A percentile compares a stretch with the other conserved stretches of the same genome.
These are phyloP conservation scores for Hemicordylus capensis DNA, from an alignment of 2,113 vertebrate species.

Conservation along the genomic window DNA sequence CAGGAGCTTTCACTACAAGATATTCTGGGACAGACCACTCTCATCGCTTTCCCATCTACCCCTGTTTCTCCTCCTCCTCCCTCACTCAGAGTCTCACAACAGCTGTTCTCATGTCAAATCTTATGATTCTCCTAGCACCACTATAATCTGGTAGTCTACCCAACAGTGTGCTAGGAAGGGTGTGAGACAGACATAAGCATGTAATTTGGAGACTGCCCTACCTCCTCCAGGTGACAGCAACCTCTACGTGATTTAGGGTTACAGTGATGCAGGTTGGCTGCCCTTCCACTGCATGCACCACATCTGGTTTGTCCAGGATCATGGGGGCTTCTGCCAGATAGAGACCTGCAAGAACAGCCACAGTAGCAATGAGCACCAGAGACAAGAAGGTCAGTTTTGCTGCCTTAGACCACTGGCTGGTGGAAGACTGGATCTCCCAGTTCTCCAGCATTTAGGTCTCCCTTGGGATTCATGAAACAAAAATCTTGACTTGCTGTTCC, in stretches of 20 bases:
- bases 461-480: not conserved
- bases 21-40: not conserved
- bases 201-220: conserved; percentile 50
- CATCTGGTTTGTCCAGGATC: conserved; percentile 90
- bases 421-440: not conserved
- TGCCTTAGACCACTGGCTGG: not conserved
- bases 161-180: not conserved
- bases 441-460: not conserved
- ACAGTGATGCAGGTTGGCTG: conserved; percentile 85
- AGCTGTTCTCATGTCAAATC: not conserved
- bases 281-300: conserved; percentile 91
- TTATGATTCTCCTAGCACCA: not conserved
- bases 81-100: not conserved
- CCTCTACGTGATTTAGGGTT: conserved; percentile 92
- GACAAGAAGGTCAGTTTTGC: not conserved
- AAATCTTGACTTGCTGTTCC: not conserved
- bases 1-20: not conserved
- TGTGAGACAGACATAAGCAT: not conserved
- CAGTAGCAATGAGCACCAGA: not conserved
- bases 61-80: not conserved
- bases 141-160: not conserved
- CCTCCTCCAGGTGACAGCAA: conserved; percentile 90
- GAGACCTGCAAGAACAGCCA: conserved; percentile 75
- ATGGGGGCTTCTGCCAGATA: conserved; percentile 87
- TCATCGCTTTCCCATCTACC: too few relatives aligned